Percentiles rank a stretch among this genome's conserved stretches.
phyloP scores from a whole-genome alignment of 2,113 vertebrate species.

The Tachycineta bicolor region DNA sequence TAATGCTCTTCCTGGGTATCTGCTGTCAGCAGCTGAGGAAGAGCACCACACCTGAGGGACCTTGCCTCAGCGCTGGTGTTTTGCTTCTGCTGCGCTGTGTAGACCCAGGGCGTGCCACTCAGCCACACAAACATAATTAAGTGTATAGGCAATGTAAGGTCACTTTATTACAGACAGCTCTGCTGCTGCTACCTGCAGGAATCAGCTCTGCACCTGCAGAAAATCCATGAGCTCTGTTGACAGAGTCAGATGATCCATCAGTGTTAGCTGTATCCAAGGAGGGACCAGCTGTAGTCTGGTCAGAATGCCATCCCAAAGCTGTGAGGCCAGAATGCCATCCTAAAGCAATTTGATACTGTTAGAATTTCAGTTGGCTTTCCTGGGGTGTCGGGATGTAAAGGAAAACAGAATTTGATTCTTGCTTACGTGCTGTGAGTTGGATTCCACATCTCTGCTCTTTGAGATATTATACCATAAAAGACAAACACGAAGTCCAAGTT shows the following conservation, averaged over 20 bases:
- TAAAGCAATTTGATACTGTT: neutral
- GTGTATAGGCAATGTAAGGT: too few species aligned
- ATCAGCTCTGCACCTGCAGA: neutral
- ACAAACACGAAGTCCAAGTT: neutral
- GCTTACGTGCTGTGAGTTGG: neutral
- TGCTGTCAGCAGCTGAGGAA: neutral
- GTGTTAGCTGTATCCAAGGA: neutral
- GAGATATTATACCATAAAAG: neutral
- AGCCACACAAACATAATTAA: rapidly evolving
- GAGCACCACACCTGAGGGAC: neutral
- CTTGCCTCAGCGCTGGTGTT: neutral
- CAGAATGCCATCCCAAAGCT: neutral
- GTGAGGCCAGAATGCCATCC: neutral
- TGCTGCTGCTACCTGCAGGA: neutral
- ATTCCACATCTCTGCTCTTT: neutral
- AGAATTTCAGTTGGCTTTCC: neutral
- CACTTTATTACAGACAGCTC: neutral
- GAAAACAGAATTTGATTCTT: neutral
- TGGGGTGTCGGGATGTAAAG: neutral
- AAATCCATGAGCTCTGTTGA: neutral
- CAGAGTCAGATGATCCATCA: neutral
- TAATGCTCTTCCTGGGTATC: neutral
- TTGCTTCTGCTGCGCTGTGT: neutral
- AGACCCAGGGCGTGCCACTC: neutral
- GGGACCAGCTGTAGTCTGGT: neutral